Evolutionary conservation across 2,797 vertebrate species (phyloP), one percentile per base, ranked within the genome.

Genomic region (Vireo griseus): DNA sequence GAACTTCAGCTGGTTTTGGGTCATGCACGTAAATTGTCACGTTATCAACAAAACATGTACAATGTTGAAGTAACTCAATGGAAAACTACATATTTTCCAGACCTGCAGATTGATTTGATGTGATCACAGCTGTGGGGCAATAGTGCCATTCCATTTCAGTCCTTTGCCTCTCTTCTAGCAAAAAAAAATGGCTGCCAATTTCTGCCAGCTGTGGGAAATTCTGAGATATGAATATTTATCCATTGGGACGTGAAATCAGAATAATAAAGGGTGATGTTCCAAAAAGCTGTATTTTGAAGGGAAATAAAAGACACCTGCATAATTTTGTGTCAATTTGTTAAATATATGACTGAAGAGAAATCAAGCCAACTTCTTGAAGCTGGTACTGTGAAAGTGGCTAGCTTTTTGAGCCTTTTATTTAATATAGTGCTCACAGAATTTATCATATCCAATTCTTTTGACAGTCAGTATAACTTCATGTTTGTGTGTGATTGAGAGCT

Each of bases 381-480:
- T 92, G 35, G 29, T 86, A 88, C 79, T 82, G 48, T 92, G 55
- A 82, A 95, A 82, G 50, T 69, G 25, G 77, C 50, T 62, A 86
- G 84, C 54, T 90, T 95, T 77, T 84, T 67, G 58, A 92, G 61
- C 25, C 59, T 95, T 84, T 50, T 72, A 82, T 62, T 96, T 84
- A 96, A 92, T 90, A 86, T 40, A 91, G 65, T 81, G 44, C n/a
- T 96, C 88, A 89, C 76, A 92, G 86, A 90, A 89, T 94, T 69
- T 91, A 96, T 94, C 80, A 96, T 71, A 86, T 94, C 90, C 88
- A 96, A 82, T 97, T 96, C 80, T 92, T 96, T 95, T 94, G 92
- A 95, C 83, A 96, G 95, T 86, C 48, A 92, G 89, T 97, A 91
- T 94, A 97, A 97, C 92, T 93, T 89, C 22, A 85, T 65, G 78